A percentile compares a stretch with the other conserved stretches of the same genome.
phyloP scores from a whole-genome alignment of 2,113 vertebrate genomes.

The Montifringilla adamsi region DNA sequence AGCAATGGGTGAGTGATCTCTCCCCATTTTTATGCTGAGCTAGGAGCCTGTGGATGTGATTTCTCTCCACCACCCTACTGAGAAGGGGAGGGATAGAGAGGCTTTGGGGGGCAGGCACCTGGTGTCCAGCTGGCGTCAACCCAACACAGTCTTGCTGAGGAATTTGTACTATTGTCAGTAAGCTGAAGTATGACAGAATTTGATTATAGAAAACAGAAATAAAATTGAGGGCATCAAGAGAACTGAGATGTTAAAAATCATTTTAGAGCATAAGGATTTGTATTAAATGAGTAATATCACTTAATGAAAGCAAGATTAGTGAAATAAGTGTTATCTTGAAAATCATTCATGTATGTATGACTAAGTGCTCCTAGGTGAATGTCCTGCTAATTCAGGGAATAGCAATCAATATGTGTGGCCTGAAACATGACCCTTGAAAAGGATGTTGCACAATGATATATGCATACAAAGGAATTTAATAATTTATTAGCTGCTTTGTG shows the following conservation, averaged over 20 bases:
- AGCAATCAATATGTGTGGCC: not conserved
- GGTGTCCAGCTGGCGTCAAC: not conserved
- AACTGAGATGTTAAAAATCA: not conserved
- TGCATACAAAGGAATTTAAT: not conserved
- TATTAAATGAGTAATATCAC: not conserved
- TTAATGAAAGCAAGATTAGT: not conserved
- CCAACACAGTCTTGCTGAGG: not conserved
- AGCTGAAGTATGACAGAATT: not conserved
- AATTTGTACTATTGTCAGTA: not conserved
- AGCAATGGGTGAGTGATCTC: not conserved
- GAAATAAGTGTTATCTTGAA: not conserved
- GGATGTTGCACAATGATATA: not conserved
- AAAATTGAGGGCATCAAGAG: not conserved
- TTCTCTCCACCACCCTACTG: not conserved
- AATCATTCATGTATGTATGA: not conserved
- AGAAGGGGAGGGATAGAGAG: not conserved
- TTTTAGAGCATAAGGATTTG: not conserved
- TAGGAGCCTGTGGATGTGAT: not conserved
- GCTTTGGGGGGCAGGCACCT: not conserved
- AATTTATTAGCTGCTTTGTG: not conserved
- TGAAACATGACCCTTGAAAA: not conserved
- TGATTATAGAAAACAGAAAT: not conserved
- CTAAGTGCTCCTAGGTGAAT: not conserved
- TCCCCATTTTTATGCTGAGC: not conserved
- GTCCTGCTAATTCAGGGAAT: not conserved